Evolutionary conservation across 1,140 invertebrate genomes (phyloP).

Genomic region (Diorhabda sublineata): DNA sequence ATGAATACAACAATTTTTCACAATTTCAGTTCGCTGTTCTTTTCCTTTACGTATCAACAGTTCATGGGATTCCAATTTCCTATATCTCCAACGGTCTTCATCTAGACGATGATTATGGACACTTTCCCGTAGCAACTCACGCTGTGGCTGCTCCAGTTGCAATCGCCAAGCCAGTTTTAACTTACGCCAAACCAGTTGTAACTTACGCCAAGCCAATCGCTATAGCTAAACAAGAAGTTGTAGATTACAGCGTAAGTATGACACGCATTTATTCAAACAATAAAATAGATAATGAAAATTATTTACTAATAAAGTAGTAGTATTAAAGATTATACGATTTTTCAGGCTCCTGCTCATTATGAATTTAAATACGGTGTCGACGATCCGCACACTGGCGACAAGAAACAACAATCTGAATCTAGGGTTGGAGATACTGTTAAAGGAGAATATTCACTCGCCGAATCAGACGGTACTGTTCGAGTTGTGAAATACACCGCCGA

Average conservation of each 20-base stretch:
- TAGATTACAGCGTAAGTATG: slow-evolving; percentile 17
- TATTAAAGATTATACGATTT: neutral
- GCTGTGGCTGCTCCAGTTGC: slow-evolving; percentile 8
- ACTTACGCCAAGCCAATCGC: neutral
- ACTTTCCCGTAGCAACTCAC: neutral
- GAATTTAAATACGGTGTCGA: slow-evolving; percentile 21
- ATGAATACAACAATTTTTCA: neutral
- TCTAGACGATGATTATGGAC: neutral
- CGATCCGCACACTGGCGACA: slow-evolving; percentile 21
- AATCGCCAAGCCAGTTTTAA: neutral
- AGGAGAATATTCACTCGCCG: slow-evolving; percentile 50
- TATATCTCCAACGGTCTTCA: neutral
- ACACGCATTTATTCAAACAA: too few relatives aligned
- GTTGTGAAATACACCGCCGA: slow-evolving; percentile 53
- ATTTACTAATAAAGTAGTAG: neutral
- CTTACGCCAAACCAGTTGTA: slow-evolving; percentile 8
- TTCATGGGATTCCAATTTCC: neutral
- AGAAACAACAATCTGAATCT: slow-evolving; percentile 33
- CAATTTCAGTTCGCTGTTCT: neutral
- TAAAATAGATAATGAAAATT: too few relatives aligned
- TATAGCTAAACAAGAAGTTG: slow-evolving; percentile 9
- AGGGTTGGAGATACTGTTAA: slow-evolving; percentile 14
- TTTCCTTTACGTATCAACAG: neutral
- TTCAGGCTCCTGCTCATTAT: slow-evolving; percentile 16
- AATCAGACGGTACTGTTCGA: slow-evolving; percentile 51